Conservation (phyloP, 2,888 invertebrate genomes). For the Agrotis exclamationis region DNA sequence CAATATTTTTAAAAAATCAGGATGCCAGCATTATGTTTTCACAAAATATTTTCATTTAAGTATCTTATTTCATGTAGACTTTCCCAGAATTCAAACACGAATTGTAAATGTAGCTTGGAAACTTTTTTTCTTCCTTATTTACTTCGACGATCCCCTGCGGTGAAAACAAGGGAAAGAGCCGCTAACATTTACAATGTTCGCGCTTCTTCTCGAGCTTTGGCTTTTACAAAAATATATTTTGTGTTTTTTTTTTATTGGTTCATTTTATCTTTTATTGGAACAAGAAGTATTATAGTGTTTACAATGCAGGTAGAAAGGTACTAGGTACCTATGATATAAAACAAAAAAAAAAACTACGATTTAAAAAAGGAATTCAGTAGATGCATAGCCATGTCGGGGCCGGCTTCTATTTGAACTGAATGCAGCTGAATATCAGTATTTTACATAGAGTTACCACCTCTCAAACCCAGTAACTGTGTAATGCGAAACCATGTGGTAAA, state of each 20-base stretch:
- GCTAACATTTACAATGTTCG: constrained; percentile 35
- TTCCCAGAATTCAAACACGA: constrained; percentile 16
- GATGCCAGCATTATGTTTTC: too few species aligned
- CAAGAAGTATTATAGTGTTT: not conserved
- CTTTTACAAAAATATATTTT: constrained; percentile 20
- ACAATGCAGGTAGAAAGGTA: not conserved
- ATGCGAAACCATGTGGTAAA: too few species aligned
- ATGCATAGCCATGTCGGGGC: not conserved
- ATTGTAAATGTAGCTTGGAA: constrained; percentile 35
- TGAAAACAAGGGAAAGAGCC: constrained; percentile 21
- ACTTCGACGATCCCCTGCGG: constrained; percentile 43
- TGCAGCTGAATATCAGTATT: too few species aligned
- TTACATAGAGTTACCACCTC: too few species aligned
- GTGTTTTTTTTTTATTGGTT: constrained; percentile 12
- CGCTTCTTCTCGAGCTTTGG: constrained; percentile 21
- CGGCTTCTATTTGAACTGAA: too few species aligned
- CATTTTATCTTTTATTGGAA: constrained; percentile 6
- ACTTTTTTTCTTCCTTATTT: constrained; percentile 47
- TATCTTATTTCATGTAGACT: constrained; percentile 16
- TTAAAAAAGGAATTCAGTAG: not conserved
- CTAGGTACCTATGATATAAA: too few species aligned
- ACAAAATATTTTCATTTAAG: too few species aligned
- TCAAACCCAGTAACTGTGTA: too few species aligned
- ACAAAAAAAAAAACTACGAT: not conserved
- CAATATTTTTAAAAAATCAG: too few species aligned